phyloP scores from a whole-genome alignment of 1,140 invertebrate species.

The Polypedilum vanderplanki region DNA sequence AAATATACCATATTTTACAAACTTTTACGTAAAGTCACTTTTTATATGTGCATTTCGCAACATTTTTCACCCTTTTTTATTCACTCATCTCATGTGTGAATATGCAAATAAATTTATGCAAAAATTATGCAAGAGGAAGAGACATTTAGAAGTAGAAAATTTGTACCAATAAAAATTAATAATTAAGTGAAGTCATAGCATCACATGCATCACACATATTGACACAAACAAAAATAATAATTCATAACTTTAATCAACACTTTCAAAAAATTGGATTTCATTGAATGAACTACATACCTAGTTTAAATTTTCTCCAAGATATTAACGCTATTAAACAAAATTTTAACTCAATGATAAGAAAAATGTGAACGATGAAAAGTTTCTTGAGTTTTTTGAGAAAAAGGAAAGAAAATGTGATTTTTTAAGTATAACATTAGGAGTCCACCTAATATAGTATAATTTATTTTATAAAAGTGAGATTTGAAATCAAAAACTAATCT shows the following conservation, averaged over 20 bases:
- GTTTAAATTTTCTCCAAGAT: not conserved
- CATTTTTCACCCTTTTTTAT: not conserved
- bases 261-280: too few species aligned
- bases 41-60: conserved; percentile 12
- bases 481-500: not conserved
- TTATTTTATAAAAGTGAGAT: not conserved
- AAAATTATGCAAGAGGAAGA: not conserved
- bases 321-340: too few species aligned
- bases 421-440: not conserved
- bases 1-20: not conserved
- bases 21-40: not conserved
- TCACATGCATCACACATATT: too few species aligned
- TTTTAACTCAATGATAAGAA: too few species aligned
- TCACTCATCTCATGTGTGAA: not conserved
- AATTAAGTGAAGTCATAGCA: too few species aligned
- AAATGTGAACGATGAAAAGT: too few species aligned
- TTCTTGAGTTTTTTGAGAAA: not conserved
- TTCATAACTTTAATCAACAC: too few species aligned
- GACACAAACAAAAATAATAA: too few species aligned
- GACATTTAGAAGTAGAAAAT: not conserved
- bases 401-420: not conserved
- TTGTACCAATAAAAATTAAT: not conserved
- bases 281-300: too few species aligned
- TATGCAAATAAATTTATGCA: not conserved
- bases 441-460: not conserved